Percentiles rank a stretch among this genome's conserved stretches.
phyloP scores from a whole-genome alignment of 2,888 invertebrate genomes.

The Bembecia ichneumoniformis region DNA sequence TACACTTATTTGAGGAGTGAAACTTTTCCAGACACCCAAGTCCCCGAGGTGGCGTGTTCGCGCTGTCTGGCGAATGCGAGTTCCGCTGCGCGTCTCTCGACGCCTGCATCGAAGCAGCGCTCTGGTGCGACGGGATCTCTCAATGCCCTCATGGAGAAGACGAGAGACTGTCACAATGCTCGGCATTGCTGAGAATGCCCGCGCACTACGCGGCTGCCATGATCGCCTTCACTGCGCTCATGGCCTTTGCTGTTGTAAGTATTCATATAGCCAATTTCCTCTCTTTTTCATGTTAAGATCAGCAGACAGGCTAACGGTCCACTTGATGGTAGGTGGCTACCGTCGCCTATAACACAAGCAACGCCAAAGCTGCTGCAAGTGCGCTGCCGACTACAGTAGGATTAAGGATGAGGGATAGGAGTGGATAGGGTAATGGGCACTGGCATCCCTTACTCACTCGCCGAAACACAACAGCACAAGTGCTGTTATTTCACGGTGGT shows the following conservation, averaged over 20 bases:
- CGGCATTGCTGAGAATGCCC: constrained; percentile 82
- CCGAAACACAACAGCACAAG: too few species aligned
- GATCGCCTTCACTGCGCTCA: constrained; percentile 61
- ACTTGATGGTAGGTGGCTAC: too few species aligned
- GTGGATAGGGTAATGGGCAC: too few species aligned
- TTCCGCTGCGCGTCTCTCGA: constrained; percentile 84
- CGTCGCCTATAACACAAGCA: too few species aligned
- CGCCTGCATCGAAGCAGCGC: constrained; percentile 83
- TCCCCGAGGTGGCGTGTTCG: constrained; percentile 66
- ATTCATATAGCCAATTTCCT: too few species aligned
- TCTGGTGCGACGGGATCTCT: constrained; percentile 85
- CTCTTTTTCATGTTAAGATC: too few species aligned
- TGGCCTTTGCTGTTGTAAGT: constrained; percentile 68
- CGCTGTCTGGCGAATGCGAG: constrained; percentile 79
- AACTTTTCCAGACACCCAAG: constrained; percentile 60
- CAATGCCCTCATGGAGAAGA: constrained; percentile 88
- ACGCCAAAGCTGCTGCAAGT: too few species aligned
- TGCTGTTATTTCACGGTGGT: too few species aligned
- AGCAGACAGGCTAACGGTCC: too few species aligned
- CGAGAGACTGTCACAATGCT: constrained; percentile 85
- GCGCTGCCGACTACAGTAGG: too few species aligned
- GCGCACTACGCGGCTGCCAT: constrained; percentile 78
- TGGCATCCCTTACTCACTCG: too few species aligned
- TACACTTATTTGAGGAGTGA: not conserved
- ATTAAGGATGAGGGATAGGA: too few species aligned